These are phyloP conservation scores for human DNA, from an alignment of 2,113 vertebrate genomes.

Conservation along the genomic window GRCh38 chr2:14901501-14902000, in stretches of 20 bases:
- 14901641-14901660: slow-evolving; percentile 66
- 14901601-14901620: slow-evolving; percentile 53
- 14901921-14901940: neutral
- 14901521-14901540: slow-evolving; percentile 53
- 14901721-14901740: slow-evolving; percentile 63
- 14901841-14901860: neutral
- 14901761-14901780: neutral
- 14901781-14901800: neutral
- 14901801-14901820: neutral
- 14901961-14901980: accelerated
- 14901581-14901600: slow-evolving; percentile 63
- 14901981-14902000: accelerated
- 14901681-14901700: slow-evolving; percentile 26
- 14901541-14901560: slow-evolving; percentile 40
- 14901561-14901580: slow-evolving; percentile 63
- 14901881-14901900: neutral
- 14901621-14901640: slow-evolving; percentile 67
- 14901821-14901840: neutral
- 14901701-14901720: slow-evolving; percentile 43
- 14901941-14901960: accelerated
- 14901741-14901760: neutral
- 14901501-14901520: slow-evolving; percentile 42
- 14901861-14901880: accelerated
- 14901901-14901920: neutral
- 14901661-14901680: slow-evolving; percentile 64